A percentile compares a stretch with the other conserved stretches of the same genome.
Conservation (phyloP, 2,113 vertebrate genomes). For the Pseudolaguvia tuberculata region DNA sequence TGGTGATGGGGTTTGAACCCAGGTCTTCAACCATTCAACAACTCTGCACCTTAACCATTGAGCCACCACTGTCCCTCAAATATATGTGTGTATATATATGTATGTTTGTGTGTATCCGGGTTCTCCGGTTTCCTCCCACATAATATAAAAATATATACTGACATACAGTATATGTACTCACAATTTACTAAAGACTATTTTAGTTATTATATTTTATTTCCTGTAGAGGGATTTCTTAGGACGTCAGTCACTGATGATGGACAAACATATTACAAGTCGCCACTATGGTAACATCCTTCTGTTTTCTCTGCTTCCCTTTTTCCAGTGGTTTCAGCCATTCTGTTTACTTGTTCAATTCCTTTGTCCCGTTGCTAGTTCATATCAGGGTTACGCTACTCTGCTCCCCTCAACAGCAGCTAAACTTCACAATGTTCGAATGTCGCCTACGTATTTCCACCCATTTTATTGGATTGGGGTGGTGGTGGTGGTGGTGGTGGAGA, state of each 20-base stretch:
- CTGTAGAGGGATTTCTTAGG: background rate
- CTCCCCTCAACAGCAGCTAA: background rate
- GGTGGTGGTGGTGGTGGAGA: background rate
- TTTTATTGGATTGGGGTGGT: background rate
- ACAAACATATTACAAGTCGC: background rate
- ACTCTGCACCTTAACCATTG: too few species aligned
- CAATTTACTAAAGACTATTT: too few species aligned
- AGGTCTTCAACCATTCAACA: too few species aligned
- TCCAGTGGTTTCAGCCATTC: background rate
- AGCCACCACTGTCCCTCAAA: too few species aligned
- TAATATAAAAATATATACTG: too few species aligned
- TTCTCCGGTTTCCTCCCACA: too few species aligned
- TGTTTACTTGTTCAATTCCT: background rate
- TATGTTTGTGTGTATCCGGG: too few species aligned
- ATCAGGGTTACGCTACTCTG: background rate
- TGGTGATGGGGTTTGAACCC: too few species aligned
- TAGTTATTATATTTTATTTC: background rate
- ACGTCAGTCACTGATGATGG: background rate
- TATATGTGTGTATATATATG: too few species aligned
- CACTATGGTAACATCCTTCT: background rate
- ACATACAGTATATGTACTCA: too few species aligned
- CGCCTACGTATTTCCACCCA: background rate
- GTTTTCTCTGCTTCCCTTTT: background rate
- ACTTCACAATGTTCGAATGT: background rate
- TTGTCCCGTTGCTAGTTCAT: background rate